Evolutionary conservation across 2,113 vertebrate genomes (phyloP), one percentile per base, ranked within the genome.

Genomic region (Herpailurus yagouaroundi): DNA sequence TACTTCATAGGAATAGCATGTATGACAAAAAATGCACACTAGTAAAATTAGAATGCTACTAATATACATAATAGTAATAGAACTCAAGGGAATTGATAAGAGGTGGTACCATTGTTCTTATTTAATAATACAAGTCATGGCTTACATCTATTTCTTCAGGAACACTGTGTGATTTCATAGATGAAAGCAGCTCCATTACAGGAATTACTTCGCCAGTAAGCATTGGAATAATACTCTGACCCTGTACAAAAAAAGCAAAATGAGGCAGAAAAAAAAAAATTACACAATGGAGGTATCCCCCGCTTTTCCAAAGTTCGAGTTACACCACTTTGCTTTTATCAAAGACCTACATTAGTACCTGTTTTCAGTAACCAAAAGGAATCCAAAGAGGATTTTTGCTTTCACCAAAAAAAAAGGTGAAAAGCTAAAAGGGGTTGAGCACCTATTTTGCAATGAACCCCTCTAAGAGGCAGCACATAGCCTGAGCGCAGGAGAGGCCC

Each of bases 131-230:
- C 4, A 94, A 94, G 41, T 31, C 97, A 94, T 45, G 83, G 97
- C 99, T 99, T 98, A 99, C 99, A 98, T 99, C 99, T 96, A 99
- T 99, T 97, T 99, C 99, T 98, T 99, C 99, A 14, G 99, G 99
- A 95, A 99, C 99, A 36, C 99, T 99, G 97, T 99, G 99, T 18
- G 99, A 99, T 98, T 99, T 99, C 99, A 99, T 99, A 63, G 99
- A 99, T 76, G 99, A 99, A 98, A 99, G 98, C 60, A 99, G 99
- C 98, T 99, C 99, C 99, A 99, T 99, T 96, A 99, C 99, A 60
- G 99, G 99, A 98, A 99, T 98, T 52, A 99, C 99, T 98, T 99
- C 99, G 95, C 99, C 99, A 63, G 99, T 99, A 81, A 99, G 98
- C 98, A 99, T 99, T 76, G 99, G 99, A 98, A 99, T 99, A 96